Evolutionary conservation across 1,140 invertebrate genomes (phyloP), one percentile per base, ranked within the genome.

Genomic region (Drosophila micromelanica): DNA sequence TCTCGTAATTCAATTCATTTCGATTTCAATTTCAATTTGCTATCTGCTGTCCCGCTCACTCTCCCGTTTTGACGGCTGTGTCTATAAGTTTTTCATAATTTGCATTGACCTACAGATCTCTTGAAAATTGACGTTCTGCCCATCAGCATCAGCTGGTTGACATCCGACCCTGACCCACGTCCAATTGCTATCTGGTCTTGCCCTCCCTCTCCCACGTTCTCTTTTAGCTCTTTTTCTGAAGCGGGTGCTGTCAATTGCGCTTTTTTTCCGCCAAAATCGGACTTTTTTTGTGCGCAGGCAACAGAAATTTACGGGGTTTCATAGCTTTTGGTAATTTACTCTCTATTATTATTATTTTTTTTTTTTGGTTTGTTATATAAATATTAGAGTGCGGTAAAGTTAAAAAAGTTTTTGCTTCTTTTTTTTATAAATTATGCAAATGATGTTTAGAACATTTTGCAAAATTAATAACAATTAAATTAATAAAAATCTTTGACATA

Each of bases 61-160:
- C 20, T 37, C 12, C 13, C 13, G n/a, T 35, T 9, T 35, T 38
- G 8, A 30, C 20, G n/a, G 40, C 15, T 46, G 12, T 30, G 30
- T 35, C 45, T 13, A 48, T 56, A 51, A 65, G 55, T 65, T 64
- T 35, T 23, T 51, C 61, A 64, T 64, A 64, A 54, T 64, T 65
- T 45, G 62, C 42, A 65, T 46, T 56, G 62, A 56, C 62, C 62
- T 15, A 48, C 42, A 56, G 37, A 42, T 55, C 42, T 11, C 0
- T 30, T 30, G 15, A 13, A 48, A 65, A 65, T 65, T 65, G 62
- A 65, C 62, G 46, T 65, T 56, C 23, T 65, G 42, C 17, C 49
- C 49, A 64, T 37, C 51, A 55, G 51, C 40, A 64, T 46, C 51
- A 55, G 62, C 40, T 46, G 40, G 17, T 35, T 55, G 62, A 64